Conservation (phyloP, 2,797 vertebrate species). For the Crocodylus rhombifer region DNA sequence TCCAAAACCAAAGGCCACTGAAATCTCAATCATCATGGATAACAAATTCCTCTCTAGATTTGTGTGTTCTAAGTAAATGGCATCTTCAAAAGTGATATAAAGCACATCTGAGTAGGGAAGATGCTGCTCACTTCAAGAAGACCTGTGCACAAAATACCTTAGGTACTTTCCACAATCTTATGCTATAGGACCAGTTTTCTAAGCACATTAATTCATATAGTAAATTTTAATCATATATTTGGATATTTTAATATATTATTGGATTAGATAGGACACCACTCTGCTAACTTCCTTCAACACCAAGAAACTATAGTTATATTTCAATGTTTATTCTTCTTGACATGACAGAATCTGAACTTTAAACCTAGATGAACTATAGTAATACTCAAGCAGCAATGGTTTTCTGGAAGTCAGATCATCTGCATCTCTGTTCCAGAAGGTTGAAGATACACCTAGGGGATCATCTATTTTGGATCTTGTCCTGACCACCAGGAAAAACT, state of each 20-base stretch:
- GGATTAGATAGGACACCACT: neutral
- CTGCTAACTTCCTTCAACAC: neutral
- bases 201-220: neutral
- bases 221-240: neutral
- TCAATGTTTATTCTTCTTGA: neutral
- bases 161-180: neutral
- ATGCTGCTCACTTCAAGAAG: neutral
- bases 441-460: too few species aligned
- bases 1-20: neutral
- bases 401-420: too few species aligned
- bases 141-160: neutral
- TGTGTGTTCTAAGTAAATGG: neutral
- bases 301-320: too few species aligned
- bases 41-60: neutral
- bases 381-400: too few species aligned
- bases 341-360: too few species aligned
- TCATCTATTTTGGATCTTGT: too few species aligned
- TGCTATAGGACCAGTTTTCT: neutral
- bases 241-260: neutral
- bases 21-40: rapidly evolving
- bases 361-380: too few species aligned
- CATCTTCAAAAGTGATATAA: neutral
- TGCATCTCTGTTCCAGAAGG: too few species aligned
- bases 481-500: too few species aligned
- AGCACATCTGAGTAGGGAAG: neutral